Evolutionary conservation across 92 coral and sea anemone species (phyloP).

Genomic region (Galaxea fascicularis): DNA sequence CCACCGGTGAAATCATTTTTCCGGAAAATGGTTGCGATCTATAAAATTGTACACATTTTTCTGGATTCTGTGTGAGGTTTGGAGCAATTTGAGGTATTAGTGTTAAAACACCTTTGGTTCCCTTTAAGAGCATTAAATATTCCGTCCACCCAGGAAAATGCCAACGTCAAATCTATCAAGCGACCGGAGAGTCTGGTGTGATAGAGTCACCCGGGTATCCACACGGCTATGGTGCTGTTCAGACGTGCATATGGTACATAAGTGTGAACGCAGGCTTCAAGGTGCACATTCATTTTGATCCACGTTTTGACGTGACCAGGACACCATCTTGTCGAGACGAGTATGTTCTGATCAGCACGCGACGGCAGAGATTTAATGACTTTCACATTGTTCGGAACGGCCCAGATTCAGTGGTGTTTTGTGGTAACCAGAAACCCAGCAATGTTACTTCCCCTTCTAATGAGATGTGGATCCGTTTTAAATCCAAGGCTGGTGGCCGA

Average conservation of each 20-base stretch:
- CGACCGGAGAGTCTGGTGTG: slow-evolving; percentile 64
- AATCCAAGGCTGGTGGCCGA: slow-evolving; percentile 62
- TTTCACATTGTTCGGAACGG: slow-evolving; percentile 51
- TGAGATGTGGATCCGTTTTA: slow-evolving; percentile 87
- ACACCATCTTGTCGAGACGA: slow-evolving; percentile 68
- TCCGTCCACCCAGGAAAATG: slow-evolving; percentile 69
- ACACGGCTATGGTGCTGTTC: slow-evolving; percentile 56
- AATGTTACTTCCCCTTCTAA: slow-evolving; percentile 77
- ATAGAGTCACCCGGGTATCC: slow-evolving; percentile 91
- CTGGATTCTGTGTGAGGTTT: too few relatives aligned
- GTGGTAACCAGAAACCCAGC: slow-evolving; percentile 78
- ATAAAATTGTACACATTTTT: too few relatives aligned
- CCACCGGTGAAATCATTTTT: too few relatives aligned
- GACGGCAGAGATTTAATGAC: slow-evolving; percentile 68
- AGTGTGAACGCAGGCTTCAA: slow-evolving; percentile 73
- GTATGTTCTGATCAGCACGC: slow-evolving; percentile 83
- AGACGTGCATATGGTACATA: slow-evolving; percentile 88
- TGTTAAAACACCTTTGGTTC: too few relatives aligned
- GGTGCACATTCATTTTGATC: slow-evolving; percentile 75
- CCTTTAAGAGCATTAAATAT: background rate
- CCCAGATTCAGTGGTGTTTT: slow-evolving; percentile 71
- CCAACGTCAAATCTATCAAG: slow-evolving; percentile 62
- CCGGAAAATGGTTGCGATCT: too few relatives aligned
- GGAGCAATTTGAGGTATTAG: too few relatives aligned
- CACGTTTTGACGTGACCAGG: slow-evolving; percentile 73